These are phyloP conservation scores for Magallana gigas DNA, from an alignment of 1,140 invertebrate species.

Conservation along the genomic window DNA sequence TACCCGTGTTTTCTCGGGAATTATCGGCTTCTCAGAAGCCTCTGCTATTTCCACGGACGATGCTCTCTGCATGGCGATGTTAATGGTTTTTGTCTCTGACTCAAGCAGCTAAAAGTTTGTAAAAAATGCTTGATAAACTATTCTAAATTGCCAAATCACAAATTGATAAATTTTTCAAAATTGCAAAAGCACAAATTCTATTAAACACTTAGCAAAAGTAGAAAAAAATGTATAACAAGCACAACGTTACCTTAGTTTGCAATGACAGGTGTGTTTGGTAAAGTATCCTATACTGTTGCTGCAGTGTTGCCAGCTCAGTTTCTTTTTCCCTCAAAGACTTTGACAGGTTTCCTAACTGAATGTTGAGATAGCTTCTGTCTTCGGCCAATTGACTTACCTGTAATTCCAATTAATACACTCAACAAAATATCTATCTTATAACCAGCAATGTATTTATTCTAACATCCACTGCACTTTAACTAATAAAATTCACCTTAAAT, in stretches of 20 bases:
- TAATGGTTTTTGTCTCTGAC: conserved; percentile 41
- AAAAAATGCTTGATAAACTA: neutral
- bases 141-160: neutral
- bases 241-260: conserved; percentile 66
- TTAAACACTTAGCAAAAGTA: no score
- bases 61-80: conserved; percentile 46
- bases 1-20: conserved; percentile 22
- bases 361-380: conserved; percentile 74
- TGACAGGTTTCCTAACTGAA: conserved; percentile 71
- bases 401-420: neutral
- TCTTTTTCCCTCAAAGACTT: conserved; percentile 72
- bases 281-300: conserved; percentile 65
- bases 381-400: conserved; percentile 75
- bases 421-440: no score
- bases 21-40: conserved; percentile 1
- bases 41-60: conserved; percentile 27
- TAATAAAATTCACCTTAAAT: no score
- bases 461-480: no score
- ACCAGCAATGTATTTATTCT: no score
- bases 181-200: no score
- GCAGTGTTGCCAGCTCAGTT: conserved; percentile 66
- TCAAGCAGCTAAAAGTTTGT: conserved; percentile 45
- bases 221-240: no score
- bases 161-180: neutral
- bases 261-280: conserved; percentile 67